These are phyloP conservation scores for Euzetes globulus DNA, from an alignment of 2,888 invertebrate genomes.

Conservation along the genomic window DNA sequence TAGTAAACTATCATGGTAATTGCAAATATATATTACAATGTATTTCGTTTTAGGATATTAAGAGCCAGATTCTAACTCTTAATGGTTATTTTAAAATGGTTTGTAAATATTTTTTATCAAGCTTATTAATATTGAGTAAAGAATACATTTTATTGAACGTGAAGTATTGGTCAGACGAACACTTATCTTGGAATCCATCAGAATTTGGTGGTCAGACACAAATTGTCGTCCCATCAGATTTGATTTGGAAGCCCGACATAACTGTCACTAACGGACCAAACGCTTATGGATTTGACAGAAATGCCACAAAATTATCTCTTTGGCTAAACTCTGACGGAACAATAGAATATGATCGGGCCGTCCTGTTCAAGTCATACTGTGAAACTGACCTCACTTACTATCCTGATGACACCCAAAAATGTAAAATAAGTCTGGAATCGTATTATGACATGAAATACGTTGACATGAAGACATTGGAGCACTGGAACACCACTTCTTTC, in stretches of 20 bases:
- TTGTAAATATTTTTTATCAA: too few species aligned
- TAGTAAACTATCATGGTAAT: too few species aligned
- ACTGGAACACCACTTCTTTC: background rate
- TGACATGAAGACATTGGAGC: background rate
- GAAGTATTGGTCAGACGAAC: background rate
- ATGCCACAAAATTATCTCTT: background rate
- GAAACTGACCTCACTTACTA: background rate
- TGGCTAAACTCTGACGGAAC: background rate
- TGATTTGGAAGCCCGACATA: conserved; percentile 6
- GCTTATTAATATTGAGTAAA: background rate
- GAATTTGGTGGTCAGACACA: background rate
- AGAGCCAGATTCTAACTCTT: background rate
- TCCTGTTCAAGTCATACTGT: background rate
- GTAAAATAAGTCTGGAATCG: background rate
- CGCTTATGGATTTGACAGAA: background rate
- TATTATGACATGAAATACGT: background rate
- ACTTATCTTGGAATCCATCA: background rate
- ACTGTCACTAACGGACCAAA: background rate
- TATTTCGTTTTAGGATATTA: background rate
- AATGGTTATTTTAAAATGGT: background rate
- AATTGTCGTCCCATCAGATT: background rate
- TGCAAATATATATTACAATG: too few species aligned
- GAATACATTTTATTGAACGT: background rate
- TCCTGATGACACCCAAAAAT: background rate
- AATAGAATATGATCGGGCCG: background rate